Evolutionary conservation across 2,113 vertebrate genomes (phyloP).

Genomic region (Dicaeum eximium): DNA sequence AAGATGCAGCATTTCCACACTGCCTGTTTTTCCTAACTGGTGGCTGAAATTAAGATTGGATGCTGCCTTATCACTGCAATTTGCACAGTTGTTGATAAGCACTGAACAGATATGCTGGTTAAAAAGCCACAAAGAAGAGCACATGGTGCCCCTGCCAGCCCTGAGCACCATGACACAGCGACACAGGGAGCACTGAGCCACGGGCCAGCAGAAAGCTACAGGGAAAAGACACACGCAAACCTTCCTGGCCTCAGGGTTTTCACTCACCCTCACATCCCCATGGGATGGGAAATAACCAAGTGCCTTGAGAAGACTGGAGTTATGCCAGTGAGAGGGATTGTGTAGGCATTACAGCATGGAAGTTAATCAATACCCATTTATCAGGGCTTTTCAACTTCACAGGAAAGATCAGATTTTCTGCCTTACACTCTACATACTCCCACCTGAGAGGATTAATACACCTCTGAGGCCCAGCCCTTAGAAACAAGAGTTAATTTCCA

Average conservation of each 20-base stretch:
- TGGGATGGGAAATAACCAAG: neutral
- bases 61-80: neutral
- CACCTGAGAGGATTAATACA: neutral
- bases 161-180: neutral
- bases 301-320: neutral
- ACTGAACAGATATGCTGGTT: neutral
- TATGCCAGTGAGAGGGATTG: neutral
- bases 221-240: neutral
- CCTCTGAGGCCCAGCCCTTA: neutral
- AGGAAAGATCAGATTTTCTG: neutral
- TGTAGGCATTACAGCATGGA: neutral
- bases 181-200: neutral
- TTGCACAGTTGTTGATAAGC: neutral
- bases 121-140: neutral
- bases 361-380: neutral
- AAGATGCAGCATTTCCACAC: neutral
- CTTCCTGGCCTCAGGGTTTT: neutral
- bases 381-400: neutral
- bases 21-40: neutral
- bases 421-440: neutral
- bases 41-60: neutral
- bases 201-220: neutral
- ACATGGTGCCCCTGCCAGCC: neutral
- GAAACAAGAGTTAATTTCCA: neutral
- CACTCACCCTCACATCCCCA: neutral